These are phyloP conservation scores for Gymnogyps californianus DNA, from an alignment of 2,113 vertebrate species.

Conservation along the genomic window DNA sequence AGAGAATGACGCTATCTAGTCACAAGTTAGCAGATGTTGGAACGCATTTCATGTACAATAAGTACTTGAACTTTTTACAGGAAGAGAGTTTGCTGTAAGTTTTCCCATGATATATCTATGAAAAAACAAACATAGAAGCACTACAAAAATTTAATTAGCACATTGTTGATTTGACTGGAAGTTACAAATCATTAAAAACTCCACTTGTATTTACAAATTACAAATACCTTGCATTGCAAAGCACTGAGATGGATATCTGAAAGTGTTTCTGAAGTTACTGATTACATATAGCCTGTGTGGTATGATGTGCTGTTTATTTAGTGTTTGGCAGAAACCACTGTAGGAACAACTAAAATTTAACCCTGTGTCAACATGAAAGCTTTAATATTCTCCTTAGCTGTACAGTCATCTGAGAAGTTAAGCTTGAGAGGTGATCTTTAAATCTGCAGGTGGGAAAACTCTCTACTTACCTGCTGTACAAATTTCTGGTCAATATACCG, in stretches of 20 bases:
- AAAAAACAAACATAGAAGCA: background rate
- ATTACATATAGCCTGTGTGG: background rate
- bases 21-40: background rate
- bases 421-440: background rate
- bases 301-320: background rate
- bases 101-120: background rate
- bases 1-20: background rate
- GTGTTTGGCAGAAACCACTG: background rate
- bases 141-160: background rate
- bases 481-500: slow-evolving; percentile 96
- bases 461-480: slow-evolving; percentile 89
- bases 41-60: background rate
- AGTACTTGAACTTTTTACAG: background rate
- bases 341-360: background rate
- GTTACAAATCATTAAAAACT: background rate
- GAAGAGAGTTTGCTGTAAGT: background rate
- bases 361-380: background rate
- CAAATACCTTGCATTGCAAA: background rate
- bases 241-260: background rate
- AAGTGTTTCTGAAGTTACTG: background rate
- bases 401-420: background rate
- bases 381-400: background rate
- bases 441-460: background rate
- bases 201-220: background rate
- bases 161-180: background rate